Percentiles rank a stretch among this genome's conserved stretches.
Conservation (phyloP, 1,140 invertebrate species). For the Stenopsyche tienmushanensis region DNA sequence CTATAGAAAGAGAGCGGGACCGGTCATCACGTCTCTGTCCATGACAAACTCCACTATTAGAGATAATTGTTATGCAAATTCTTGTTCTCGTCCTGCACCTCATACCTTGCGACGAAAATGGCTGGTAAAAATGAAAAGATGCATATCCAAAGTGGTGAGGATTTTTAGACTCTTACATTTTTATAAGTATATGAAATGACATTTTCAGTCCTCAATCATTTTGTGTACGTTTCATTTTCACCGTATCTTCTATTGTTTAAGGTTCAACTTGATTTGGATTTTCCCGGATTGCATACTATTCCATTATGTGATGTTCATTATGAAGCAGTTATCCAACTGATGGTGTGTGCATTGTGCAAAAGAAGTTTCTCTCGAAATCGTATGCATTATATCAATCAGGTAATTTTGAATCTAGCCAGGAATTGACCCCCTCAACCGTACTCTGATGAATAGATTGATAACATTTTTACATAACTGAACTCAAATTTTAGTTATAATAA, state of each 20-base stretch:
- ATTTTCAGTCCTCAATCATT: background rate
- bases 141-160: constrained; percentile 68
- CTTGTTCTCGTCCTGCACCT: constrained; percentile 63
- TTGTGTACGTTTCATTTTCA: background rate
- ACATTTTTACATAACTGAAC: too few relatives aligned
- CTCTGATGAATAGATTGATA: too few relatives aligned
- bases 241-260: too few relatives aligned
- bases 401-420: too few relatives aligned
- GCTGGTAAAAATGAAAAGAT: constrained; percentile 70
- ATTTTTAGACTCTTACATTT: constrained; percentile 14
- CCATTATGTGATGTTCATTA: constrained; percentile 66
- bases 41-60: constrained; percentile 26
- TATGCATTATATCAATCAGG: constrained; percentile 63
- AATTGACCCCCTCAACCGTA: too few relatives aligned
- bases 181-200: too few relatives aligned
- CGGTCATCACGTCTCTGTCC: constrained; percentile 30
- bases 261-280: constrained; percentile 61
- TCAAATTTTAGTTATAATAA: too few relatives aligned
- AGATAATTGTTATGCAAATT: constrained; percentile 60
- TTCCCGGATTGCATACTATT: constrained; percentile 60
- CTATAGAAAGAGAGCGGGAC: constrained; percentile 55
- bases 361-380: constrained; percentile 71
- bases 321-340: constrained; percentile 65
- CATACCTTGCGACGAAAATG: constrained; percentile 75
- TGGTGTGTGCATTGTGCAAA: constrained; percentile 74